Evolutionary conservation across 1,140 invertebrate species (phyloP).

Genomic region (Caenorhabditis inopinata): DNA sequence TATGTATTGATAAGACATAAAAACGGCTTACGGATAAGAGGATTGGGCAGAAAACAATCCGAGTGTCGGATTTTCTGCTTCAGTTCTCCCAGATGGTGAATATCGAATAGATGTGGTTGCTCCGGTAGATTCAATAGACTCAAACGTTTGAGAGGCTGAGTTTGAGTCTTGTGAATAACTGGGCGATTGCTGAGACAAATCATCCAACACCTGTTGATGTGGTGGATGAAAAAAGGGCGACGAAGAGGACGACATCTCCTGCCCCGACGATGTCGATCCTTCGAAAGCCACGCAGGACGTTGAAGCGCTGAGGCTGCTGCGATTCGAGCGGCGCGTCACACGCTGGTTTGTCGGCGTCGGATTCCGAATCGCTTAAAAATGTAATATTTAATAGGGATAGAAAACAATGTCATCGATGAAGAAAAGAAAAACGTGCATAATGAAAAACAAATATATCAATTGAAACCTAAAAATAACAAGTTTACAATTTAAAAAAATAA

Average conservation of each 20-base stretch:
- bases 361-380: conserved; percentile 13
- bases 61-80: neutral
- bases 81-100: neutral
- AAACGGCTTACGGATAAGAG: conserved; percentile 13
- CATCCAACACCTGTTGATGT: conserved; percentile 17
- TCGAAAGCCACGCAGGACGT: conserved; percentile 5
- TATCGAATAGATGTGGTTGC: neutral
- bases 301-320: neutral
- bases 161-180: conserved; percentile 17
- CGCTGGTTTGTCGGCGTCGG: neutral
- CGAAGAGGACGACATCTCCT: conserved; percentile 3
- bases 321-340: conserved; percentile 6
- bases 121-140: neutral
- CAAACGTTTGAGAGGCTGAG: neutral
- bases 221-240: neutral
- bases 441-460: too few relatives aligned
- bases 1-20: too few relatives aligned
- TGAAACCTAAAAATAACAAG: too few relatives aligned
- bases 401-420: too few relatives aligned
- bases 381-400: neutral
- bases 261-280: neutral
- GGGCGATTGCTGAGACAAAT: neutral
- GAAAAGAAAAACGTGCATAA: too few relatives aligned
- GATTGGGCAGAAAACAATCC: conserved; percentile 9
- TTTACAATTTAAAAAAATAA: neutral